A percentile compares a stretch with the other conserved stretches of the same genome.
Conservation (phyloP, 2,888 invertebrate species). For the Tortricodes alternella region DNA sequence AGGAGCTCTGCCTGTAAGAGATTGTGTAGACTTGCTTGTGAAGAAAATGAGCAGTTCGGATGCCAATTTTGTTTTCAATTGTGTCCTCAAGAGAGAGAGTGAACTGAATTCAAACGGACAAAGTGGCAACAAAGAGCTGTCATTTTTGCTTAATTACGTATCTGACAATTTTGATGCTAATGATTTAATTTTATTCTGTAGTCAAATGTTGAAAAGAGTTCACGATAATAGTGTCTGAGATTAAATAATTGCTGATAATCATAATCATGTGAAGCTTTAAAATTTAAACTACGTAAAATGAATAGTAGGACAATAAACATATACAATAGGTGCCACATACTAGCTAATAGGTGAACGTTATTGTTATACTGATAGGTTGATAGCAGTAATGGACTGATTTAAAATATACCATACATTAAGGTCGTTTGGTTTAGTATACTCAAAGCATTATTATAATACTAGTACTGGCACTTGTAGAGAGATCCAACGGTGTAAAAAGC, state of each 20-base stretch:
- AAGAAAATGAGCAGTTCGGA: constrained; percentile 46
- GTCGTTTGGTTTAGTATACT: no score
- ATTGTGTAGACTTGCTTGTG: constrained; percentile 44
- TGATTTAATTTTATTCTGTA: constrained; percentile 61
- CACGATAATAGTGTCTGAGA: constrained; percentile 46
- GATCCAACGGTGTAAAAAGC: no score
- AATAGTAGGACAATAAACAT: no score
- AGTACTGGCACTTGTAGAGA: no score
- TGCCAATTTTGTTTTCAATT: constrained; percentile 41
- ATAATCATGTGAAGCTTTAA: constrained; percentile 10
- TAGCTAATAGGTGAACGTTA: no score
- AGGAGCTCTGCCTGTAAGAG: constrained; percentile 46
- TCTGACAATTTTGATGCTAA: constrained; percentile 51
- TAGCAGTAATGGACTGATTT: no score
- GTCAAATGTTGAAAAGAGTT: constrained; percentile 53
- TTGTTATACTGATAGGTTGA: no score
- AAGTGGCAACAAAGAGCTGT: constrained; percentile 41
- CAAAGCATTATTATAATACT: no score
- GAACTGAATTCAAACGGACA: constrained; percentile 22
- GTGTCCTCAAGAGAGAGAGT: constrained; percentile 45
- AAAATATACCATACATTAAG: no score
- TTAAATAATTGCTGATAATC: constrained; percentile 11
- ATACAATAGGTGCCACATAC: no score
- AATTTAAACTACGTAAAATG: no score
- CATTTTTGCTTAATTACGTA: constrained; percentile 53